A percentile compares a stretch with the other conserved stretches of the same genome.
Evolutionary conservation across 2,113 vertebrate species (phyloP).

Genomic region (Camelus bactrianus): DNA sequence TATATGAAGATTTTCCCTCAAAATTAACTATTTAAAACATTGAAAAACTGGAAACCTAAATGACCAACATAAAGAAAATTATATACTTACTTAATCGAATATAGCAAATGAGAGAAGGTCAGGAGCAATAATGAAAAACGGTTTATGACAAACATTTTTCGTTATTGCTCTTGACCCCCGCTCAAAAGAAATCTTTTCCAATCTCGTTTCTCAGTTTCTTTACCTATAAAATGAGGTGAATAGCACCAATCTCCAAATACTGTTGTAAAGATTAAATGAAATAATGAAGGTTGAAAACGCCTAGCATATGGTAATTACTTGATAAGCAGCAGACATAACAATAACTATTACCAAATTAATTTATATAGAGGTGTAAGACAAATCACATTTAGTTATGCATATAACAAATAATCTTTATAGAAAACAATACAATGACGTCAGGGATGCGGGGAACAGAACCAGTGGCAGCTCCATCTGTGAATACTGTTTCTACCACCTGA

Average conservation of each 20-base stretch:
- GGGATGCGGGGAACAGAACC: neutral
- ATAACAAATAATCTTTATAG: slow-evolving; percentile 9
- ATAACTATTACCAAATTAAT: slow-evolving; percentile 52
- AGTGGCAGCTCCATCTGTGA: neutral
- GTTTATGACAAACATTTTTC: slow-evolving; percentile 84
- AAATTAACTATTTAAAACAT: neutral
- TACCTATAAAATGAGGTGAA: slow-evolving; percentile 60
- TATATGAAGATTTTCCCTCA: neutral
- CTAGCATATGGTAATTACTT: slow-evolving; percentile 25
- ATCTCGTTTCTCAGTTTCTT: slow-evolving; percentile 31
- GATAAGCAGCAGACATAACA: slow-evolving; percentile 14
- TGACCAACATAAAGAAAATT: slow-evolving; percentile 17
- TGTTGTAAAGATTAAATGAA: slow-evolving; percentile 19
- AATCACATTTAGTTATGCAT: slow-evolving; percentile 43
- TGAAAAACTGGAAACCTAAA: slow-evolving; percentile 21
- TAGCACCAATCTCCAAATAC: slow-evolving; percentile 22
- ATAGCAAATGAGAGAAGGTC: slow-evolving; percentile 78
- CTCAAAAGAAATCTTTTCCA: slow-evolving; percentile 72
- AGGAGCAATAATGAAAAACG: slow-evolving; percentile 86
- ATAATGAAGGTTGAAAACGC: slow-evolving; percentile 12
- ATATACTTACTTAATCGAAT: slow-evolving; percentile 66
- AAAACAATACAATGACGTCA: slow-evolving; percentile 42
- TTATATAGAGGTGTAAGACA: neutral
- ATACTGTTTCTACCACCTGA: neutral
- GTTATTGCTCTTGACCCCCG: slow-evolving; percentile 84